These are phyloP conservation scores for Hecatera dysodea DNA, from an alignment of 2,888 invertebrate species.

Conservation along the genomic window DNA sequence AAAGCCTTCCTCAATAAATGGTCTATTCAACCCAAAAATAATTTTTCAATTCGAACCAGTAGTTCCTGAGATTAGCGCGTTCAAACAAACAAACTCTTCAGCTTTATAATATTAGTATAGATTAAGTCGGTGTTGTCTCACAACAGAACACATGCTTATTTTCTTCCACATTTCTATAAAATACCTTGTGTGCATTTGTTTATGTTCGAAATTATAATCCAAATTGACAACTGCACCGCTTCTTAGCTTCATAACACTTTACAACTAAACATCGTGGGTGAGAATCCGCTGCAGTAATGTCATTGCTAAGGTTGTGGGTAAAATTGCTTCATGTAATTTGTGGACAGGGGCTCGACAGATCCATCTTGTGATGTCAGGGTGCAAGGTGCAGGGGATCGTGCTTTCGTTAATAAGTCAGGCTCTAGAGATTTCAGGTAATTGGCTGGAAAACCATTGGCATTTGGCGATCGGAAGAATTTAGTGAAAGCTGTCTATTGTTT, in stretches of 20 bases:
- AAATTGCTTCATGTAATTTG: conserved; percentile 89
- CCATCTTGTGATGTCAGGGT: conserved; percentile 79
- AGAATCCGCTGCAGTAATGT: conserved; percentile 85
- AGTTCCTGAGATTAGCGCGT: no score
- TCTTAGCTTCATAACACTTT: conserved; percentile 73
- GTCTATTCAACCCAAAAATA: no score
- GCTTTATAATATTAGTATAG: no score
- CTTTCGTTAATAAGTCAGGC: conserved; percentile 71
- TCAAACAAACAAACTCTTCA: no score
- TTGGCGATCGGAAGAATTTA: conserved; percentile 44
- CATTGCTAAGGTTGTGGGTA: conserved; percentile 85
- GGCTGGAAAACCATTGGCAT: conserved; percentile 63
- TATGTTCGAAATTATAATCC: neutral
- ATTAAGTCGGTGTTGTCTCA: no score
- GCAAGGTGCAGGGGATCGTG: conserved; percentile 67
- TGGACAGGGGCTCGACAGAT: conserved; percentile 76
- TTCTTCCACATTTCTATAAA: no score
- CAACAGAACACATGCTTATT: no score
- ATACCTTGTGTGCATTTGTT: no score
- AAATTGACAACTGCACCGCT: conserved; percentile 23
- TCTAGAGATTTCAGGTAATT: conserved; percentile 69
- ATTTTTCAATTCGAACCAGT: no score
- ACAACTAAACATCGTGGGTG: conserved; percentile 77
- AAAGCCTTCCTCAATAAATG: no score
- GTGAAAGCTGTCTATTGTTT: conserved; percentile 52